Evolutionary conservation across 2,797 vertebrate genomes (phyloP).

Genomic region (Diglossa cyanea): DNA sequence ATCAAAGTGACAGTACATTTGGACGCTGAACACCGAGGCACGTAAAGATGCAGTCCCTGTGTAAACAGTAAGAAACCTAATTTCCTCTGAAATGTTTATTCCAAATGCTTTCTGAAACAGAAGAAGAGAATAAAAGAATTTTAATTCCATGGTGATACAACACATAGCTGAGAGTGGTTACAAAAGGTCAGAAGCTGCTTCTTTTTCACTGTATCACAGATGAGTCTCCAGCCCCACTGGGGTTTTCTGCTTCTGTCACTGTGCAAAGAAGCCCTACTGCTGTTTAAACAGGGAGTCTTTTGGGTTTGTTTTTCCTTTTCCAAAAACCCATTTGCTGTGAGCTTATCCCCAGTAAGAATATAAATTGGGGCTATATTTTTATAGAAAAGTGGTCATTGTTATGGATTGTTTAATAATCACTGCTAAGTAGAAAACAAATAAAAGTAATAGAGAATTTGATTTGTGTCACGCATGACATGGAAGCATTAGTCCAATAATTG

Average conservation of each 20-base stretch:
- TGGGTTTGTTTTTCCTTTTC: not conserved
- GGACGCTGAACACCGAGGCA: not conserved
- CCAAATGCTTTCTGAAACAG: not conserved
- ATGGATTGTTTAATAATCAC: slow-evolving; percentile 58
- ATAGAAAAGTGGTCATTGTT: slow-evolving; percentile 28
- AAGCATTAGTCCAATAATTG: slow-evolving; percentile 49
- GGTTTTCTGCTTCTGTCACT: not conserved
- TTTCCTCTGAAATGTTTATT: slow-evolving; percentile 21
- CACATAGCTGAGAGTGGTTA: not conserved
- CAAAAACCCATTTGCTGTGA: not conserved
- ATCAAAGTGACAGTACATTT: slow-evolving; percentile 11
- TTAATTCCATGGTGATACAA: not conserved
- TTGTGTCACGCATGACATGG: not conserved
- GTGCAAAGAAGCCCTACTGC: not conserved
- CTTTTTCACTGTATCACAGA: not conserved
- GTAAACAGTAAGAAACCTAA: slow-evolving; percentile 1
- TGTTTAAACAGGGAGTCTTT: not conserved
- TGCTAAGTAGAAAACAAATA: slow-evolving; percentile 55
- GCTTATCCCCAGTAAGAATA: not conserved
- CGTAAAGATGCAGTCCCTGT: not conserved
- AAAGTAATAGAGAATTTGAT: slow-evolving; percentile 40
- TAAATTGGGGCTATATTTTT: slow-evolving; percentile 21
- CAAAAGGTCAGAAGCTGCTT: not conserved
- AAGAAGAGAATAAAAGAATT: slow-evolving; percentile 15
- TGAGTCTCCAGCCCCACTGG: not conserved